phyloP scores from a whole-genome alignment of 2,888 invertebrate species.

The Parnassius mnemosyne region DNA sequence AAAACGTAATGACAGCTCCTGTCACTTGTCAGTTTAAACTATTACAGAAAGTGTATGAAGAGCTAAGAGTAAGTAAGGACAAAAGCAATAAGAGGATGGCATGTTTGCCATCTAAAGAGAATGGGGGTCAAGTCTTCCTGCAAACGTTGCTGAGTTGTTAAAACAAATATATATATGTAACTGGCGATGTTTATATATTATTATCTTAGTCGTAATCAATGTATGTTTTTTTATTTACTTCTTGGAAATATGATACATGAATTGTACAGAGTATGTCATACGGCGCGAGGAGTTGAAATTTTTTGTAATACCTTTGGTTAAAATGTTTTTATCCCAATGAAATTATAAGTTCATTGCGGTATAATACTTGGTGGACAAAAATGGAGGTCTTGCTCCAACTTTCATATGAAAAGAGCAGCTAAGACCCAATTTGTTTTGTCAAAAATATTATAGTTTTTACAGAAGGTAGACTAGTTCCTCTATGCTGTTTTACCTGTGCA shows the following conservation, averaged over 20 bases:
- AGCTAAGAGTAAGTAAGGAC: background rate
- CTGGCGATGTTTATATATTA: conserved; percentile 7
- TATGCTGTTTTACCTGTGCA: background rate
- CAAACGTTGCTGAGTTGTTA: conserved; percentile 1
- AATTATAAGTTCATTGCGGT: conserved; percentile 3
- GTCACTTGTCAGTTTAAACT: conserved; percentile 6
- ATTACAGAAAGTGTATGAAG: background rate
- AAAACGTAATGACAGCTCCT: background rate
- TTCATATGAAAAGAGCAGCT: conserved; percentile 50
- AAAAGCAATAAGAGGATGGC: background rate
- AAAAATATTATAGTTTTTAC: no score
- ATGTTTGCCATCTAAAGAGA: background rate
- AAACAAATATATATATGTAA: background rate
- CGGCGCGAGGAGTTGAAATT: background rate
- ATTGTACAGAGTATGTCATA: background rate
- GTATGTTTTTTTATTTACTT: conserved; percentile 4
- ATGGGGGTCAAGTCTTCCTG: conserved; percentile 11
- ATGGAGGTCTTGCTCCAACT: conserved; percentile 50
- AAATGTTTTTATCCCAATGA: conserved; percentile 13
- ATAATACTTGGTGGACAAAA: conserved; percentile 5
- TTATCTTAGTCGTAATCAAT: conserved; percentile 8
- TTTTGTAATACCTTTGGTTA: background rate
- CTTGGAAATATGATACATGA: background rate
- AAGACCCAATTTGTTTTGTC: conserved; percentile 34
- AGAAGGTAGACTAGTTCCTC: no score